Base-by-base conservation (phyloP, 1,140 invertebrate genomes). In the Lordiphosa clarofinis region DNA sequence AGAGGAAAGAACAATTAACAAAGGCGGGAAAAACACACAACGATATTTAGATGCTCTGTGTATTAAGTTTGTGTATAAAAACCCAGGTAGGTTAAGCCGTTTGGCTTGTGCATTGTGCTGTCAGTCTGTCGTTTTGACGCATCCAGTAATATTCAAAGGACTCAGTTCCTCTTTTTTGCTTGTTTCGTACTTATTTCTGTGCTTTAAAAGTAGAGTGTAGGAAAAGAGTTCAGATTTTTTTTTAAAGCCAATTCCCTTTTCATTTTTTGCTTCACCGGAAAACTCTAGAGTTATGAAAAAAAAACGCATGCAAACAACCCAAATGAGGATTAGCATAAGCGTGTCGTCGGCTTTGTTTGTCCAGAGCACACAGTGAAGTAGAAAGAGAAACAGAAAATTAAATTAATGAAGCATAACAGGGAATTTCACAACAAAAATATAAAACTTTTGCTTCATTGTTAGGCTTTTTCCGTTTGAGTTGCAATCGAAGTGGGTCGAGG, bases 341-440 rank as follows among this genome's bases (percentile, higher is more conserved):
- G 55, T 76, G 67, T 57, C 38, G 19, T 36, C 28, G 11, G 36
- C 38, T 57, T 46, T 67, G 44, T 46, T 43, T 52, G 10, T 39
- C 10, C 11, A 24, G 15, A 48, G 61, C 46, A 33, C 46, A 33
- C 21, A 53, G 54, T 24, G 42, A 54, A 46, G 33, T 35, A 39
- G 36, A 53, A 54, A 31, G 69, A 70, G 53, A 61, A 57, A 82
- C 64, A 64, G 46, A 73, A 75, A 75, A 72, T 67, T 61, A 76
- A 81, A 64, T 82, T 82, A 76, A 81, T 82, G 72, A 81, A 81
- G 67, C 75, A 60, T 67, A 76, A 75, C 67, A 63, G 58, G 62
- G 59, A 81, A 50, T 57, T 50, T 46, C 42, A 44, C 61, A 56
- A 50, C 42, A 21, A 28, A 49, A 37, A 49, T 2, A 37, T 36